Percentiles rank a stretch among this genome's conserved stretches.
Conservation (phyloP, 2,888 invertebrate species). For the Pyrrhia umbra region DNA sequence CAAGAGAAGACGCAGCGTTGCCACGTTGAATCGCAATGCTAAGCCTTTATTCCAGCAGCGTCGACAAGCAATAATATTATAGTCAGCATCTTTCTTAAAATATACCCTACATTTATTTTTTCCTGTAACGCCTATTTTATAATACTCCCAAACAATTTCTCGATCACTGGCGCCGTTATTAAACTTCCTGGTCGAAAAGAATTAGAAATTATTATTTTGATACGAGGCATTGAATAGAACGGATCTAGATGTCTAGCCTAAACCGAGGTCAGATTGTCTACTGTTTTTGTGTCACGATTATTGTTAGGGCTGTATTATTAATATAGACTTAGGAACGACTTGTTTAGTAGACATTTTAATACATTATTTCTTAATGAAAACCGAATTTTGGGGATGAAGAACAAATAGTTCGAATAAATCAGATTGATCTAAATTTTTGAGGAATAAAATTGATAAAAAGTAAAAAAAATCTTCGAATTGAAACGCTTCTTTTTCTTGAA, state of each 20-base stretch:
- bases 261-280: constrained; percentile 24
- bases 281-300: constrained; percentile 18
- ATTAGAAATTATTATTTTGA: not conserved
- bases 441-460: too few species aligned
- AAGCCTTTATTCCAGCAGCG: too few species aligned
- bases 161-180: not conserved
- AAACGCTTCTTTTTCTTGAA: too few species aligned
- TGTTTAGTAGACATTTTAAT: too few species aligned
- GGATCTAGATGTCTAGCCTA: constrained; percentile 41
- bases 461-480: too few species aligned
- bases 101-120: too few species aligned
- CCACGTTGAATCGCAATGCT: too few species aligned
- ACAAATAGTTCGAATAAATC: not conserved
- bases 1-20: too few species aligned
- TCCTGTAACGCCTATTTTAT: not conserved
- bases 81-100: too few species aligned
- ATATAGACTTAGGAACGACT: too few species aligned
- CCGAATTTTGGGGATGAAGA: not conserved
- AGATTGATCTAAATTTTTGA: not conserved
- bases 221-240: constrained; percentile 13
- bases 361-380: not conserved
- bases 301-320: not conserved
- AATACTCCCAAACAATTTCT: not conserved
- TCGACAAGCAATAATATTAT: too few species aligned
- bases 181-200: not conserved